Conservation (phyloP, 2,888 invertebrate genomes). For the Clunio marinus region DNA sequence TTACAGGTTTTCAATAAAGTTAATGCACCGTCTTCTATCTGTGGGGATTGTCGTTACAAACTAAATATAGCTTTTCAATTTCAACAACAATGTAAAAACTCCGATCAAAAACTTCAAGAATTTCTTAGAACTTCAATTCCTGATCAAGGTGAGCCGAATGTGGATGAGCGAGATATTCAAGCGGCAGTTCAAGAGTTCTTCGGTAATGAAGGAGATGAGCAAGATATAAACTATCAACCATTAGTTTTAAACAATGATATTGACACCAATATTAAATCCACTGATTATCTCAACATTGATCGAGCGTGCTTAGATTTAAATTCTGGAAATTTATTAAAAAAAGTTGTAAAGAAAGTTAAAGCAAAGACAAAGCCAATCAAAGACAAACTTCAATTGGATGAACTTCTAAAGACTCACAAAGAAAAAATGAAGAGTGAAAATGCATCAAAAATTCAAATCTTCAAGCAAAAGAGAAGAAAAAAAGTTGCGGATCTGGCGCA, state of each 20-base stretch:
- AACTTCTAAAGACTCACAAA: slow-evolving; percentile 26
- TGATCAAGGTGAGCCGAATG: slow-evolving; percentile 11
- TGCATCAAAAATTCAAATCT: slow-evolving; percentile 19
- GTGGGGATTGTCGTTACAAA: slow-evolving; percentile 46
- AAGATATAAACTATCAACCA: slow-evolving; percentile 39
- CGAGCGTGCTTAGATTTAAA: neutral
- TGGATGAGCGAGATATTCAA: slow-evolving; percentile 41
- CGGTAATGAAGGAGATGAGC: slow-evolving; percentile 44
- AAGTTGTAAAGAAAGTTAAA: neutral
- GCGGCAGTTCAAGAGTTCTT: slow-evolving; percentile 44
- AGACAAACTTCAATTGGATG: slow-evolving; percentile 33
- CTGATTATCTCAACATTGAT: slow-evolving; percentile 14
- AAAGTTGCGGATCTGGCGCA: slow-evolving; percentile 41
- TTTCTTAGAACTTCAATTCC: neutral
- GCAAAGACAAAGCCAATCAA: neutral
- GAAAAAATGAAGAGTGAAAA: slow-evolving; percentile 30
- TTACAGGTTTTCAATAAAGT: slow-evolving; percentile 44
- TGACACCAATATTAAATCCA: neutral
- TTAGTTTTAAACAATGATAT: slow-evolving; percentile 15
- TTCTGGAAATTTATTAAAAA: neutral
- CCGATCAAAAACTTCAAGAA: slow-evolving; percentile 42
- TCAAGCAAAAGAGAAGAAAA: slow-evolving; percentile 27
- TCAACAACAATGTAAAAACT: slow-evolving; percentile 45
- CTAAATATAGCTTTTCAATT: slow-evolving; percentile 46
- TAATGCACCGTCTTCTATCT: slow-evolving; percentile 45